phyloP scores from a whole-genome alignment of 2,113 vertebrate genomes.

The Bubo scandiacus region DNA sequence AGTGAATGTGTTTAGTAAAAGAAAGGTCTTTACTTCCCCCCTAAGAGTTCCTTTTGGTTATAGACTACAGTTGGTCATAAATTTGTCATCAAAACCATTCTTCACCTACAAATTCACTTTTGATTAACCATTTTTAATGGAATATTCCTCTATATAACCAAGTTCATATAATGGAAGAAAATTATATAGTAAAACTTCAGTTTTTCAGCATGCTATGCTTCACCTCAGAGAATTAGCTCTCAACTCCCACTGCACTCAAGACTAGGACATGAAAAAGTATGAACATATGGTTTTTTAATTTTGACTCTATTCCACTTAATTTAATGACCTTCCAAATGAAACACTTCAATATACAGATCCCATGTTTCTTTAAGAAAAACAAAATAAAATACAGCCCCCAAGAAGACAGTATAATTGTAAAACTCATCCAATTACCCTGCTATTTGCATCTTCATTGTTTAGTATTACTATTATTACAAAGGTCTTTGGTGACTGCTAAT shows the following conservation, averaged over 20 bases:
- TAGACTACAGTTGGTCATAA: background rate
- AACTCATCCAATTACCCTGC: background rate
- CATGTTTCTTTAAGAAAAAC: background rate
- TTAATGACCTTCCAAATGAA: background rate
- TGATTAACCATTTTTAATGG: background rate
- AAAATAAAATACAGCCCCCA: background rate
- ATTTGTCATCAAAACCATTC: background rate
- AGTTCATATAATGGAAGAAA: background rate
- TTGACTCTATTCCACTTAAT: background rate
- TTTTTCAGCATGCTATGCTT: background rate
- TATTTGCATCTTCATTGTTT: background rate
- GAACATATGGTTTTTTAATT: background rate
- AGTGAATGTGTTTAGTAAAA: background rate
- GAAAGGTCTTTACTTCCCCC: background rate
- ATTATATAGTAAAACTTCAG: background rate
- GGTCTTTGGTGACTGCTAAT: background rate
- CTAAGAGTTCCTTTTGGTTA: background rate
- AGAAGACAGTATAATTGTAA: background rate
- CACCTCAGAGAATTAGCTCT: background rate
- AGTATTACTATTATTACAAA: background rate
- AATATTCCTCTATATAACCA: background rate
- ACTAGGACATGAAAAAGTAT: background rate
- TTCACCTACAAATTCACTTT: background rate
- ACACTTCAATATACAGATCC: background rate
- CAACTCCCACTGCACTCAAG: background rate